phyloP scores from a whole-genome alignment of 2,797 vertebrate genomes.

The Poeciliopsis presidionis region DNA sequence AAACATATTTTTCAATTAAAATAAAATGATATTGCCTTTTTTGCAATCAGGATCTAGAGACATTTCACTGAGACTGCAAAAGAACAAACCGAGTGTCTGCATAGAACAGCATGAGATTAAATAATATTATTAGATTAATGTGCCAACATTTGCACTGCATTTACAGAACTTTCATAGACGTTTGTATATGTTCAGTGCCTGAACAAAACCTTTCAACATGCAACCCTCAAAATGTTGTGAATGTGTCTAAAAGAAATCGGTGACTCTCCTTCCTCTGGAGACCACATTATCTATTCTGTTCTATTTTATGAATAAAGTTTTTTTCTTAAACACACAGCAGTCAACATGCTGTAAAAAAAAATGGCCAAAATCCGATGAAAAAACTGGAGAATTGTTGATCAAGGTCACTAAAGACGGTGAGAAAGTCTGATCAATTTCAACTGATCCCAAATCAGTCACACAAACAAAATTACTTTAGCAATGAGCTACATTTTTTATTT shows the following conservation, averaged over 20 bases:
- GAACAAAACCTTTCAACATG: background rate
- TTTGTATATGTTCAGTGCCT: background rate
- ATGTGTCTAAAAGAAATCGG: background rate
- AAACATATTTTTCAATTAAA: background rate
- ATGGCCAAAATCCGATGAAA: background rate
- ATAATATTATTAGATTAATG: background rate
- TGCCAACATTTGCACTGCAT: background rate
- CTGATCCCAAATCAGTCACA: slow-evolving; percentile 1
- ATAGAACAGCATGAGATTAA: background rate
- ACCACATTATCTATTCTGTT: background rate
- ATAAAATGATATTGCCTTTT: background rate
- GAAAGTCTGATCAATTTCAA: background rate
- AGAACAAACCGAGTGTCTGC: background rate
- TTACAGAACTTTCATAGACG: background rate
- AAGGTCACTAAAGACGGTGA: background rate
- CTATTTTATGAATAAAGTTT: too few species aligned
- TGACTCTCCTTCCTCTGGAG: background rate
- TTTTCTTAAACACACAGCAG: too few species aligned
- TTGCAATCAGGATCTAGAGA: background rate
- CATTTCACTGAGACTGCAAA: background rate
- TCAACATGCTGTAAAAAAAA: background rate
- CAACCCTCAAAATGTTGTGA: background rate
- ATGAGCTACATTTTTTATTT: too few species aligned
- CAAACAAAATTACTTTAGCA: background rate
- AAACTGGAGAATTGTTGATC: background rate